Base-by-base conservation (phyloP, 2,113 vertebrate species). In the Pseudopodoces humilis region DNA sequence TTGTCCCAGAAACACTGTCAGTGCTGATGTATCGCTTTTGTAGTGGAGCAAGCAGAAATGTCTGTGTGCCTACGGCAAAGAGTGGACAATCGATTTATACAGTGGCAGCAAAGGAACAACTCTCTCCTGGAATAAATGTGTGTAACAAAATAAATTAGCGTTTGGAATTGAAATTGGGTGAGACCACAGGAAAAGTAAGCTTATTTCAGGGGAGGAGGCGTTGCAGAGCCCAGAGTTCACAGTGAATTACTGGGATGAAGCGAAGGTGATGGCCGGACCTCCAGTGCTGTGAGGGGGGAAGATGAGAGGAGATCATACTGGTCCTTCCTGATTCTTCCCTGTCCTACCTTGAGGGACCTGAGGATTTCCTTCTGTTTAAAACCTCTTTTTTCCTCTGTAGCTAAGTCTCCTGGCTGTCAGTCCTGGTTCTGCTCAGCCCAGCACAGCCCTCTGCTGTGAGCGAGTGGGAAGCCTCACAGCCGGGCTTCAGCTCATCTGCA, bases 381-480 rank as follows among this genome's bases (percentile, higher is more conserved):
- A 60, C 30, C 14, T 74, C 13, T n/a, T 77, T 70, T 37, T 30
- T 15, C 12, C 31, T 16, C 18, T 55, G 47, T 24, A 86, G 47
- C 76, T 23, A 47, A 44, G 16, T 49, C 19, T 91, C 18, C 46
- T 77, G 46, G 11, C 68, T 72, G 58, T 39, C 79, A 27, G 33
- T 69, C 33, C 60, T 0, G 1, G 15, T 88, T 81, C 60, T 88
- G 60, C 76, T 52, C 52, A 83, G 79, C 83, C 65, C 93, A 87
- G 70, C 77, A 90, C 91, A 90, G 94, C 90, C 92, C 92, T 95
- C 92, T 96, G 88, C 93, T 92, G 83, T 68, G 87, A 59, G 83
- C 0, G 0, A 23, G 43, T 14, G 82, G 78, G 30, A 92, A 90
- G 33, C 11, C 30, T 49, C 5, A 8, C 8, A 83, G 27, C 23